A percentile compares a stretch with the other conserved stretches of the same genome.
These are phyloP conservation scores for Pseudomyrmex gracilis DNA, from an alignment of 1,140 invertebrate species.

Conservation along the genomic window DNA sequence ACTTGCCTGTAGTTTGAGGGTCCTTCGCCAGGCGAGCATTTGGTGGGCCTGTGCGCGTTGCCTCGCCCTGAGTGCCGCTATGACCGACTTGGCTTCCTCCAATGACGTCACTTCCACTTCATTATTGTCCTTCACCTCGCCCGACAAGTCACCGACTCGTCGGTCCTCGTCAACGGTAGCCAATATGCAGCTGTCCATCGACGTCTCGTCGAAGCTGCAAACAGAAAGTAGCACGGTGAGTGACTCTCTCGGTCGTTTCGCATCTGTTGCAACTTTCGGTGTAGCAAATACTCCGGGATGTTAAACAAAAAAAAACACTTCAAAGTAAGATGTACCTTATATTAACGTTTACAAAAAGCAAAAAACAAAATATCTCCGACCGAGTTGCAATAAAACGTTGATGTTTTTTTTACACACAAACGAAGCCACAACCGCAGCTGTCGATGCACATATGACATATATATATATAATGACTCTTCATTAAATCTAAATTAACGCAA, in stretches of 20 bases:
- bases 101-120: conserved; percentile 84
- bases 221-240: conserved; percentile 51
- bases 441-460: too few species aligned
- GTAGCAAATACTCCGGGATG: background rate
- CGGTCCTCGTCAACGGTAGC: conserved; percentile 76
- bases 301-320: background rate
- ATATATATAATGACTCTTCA: too few species aligned
- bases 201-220: conserved; percentile 84
- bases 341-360: too few species aligned
- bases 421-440: too few species aligned
- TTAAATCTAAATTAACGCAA: too few species aligned
- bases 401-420: too few species aligned
- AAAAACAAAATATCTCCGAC: too few species aligned
- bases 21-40: conserved; percentile 85
- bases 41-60: conserved; percentile 85
- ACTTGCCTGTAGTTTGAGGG: conserved; percentile 86
- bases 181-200: conserved; percentile 82
- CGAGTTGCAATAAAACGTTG: too few species aligned
- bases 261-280: background rate
- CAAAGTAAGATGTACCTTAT: background rate
- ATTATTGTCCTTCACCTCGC: conserved; percentile 66
- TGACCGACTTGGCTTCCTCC: conserved; percentile 86
- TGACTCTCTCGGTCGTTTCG: conserved; percentile 8
- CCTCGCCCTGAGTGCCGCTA: conserved; percentile 84
- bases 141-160: conserved; percentile 72